phyloP scores from a whole-genome alignment of 2,888 invertebrate genomes.

The Drosophila lutescens region DNA sequence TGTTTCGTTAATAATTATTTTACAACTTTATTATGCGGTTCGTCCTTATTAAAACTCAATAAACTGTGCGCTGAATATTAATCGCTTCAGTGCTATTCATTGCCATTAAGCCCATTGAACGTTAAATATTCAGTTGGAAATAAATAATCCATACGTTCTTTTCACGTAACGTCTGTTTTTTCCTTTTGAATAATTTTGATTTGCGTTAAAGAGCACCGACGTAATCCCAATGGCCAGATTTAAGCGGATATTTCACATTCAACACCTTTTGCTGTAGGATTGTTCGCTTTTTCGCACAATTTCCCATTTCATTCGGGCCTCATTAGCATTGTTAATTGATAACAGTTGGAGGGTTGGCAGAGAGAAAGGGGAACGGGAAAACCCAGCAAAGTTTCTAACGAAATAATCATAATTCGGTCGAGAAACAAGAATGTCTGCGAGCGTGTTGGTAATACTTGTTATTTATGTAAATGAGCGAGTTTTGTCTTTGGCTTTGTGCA shows the following conservation, averaged over 20 bases:
- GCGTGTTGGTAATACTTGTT: slow-evolving; percentile 13
- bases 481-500: slow-evolving; percentile 36
- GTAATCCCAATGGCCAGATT: slow-evolving; percentile 33
- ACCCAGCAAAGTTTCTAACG: slow-evolving; percentile 35
- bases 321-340: slow-evolving; percentile 48
- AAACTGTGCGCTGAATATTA: slow-evolving; percentile 17
- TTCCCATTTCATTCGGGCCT: slow-evolving; percentile 13
- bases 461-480: slow-evolving; percentile 38
- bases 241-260: slow-evolving; percentile 33
- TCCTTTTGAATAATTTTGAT: slow-evolving; percentile 33
- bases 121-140: slow-evolving; percentile 12
- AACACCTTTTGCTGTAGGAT: slow-evolving; percentile 29
- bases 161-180: not conserved
- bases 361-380: not conserved
- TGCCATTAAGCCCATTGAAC: slow-evolving; percentile 19
- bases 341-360: slow-evolving; percentile 3
- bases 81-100: not conserved
- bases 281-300: slow-evolving; percentile 27
- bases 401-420: slow-evolving; percentile 39
- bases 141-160: slow-evolving; percentile 10
- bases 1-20: not conserved
- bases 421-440: slow-evolving; percentile 12
- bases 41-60: slow-evolving; percentile 9
- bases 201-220: slow-evolving; percentile 20
- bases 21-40: not conserved